Base-by-base conservation (phyloP, 2,113 vertebrate genomes). In the Myanophis thanlyinensis region DNA sequence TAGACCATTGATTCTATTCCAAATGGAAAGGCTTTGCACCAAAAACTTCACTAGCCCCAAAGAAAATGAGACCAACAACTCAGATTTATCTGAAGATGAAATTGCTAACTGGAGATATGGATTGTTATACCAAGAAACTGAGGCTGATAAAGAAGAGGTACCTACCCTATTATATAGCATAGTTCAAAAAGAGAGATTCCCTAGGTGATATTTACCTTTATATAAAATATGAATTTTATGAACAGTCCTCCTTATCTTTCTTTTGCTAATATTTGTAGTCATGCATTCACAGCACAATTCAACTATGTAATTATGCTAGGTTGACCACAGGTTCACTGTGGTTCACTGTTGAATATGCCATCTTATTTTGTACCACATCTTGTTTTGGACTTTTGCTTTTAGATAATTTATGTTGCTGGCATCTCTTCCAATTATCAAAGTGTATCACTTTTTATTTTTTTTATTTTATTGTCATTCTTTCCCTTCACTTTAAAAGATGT, bases 51-150 rank as follows among this genome's bases (percentile, higher is more conserved):
- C 97, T 97, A 97, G 96, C 95, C 98, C 97, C 94, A 98, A 97
- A 98, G 99, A 99, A 95, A 97, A 97, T 97, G 98, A 98, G 96
- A 98, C 96, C 97, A 98, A 96, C 98, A 98, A 97, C 97, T 99
- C 98, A 97, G 98, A 99, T 97, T 98, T 99, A 96, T 99, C 98
- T 96, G 99, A 99, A 99, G 99, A 99, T 96, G 98, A 99, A 97
- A 98, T 98, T 97, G 98, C 99, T 97, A 99, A 99, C 98, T 98
- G 98, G 97, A 98, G 98, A 98, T 98, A 98, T 96, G 99, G 98
- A 98, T 98, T 98, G 94, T 99, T 99, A 97, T 99, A 98, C 98
- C 98, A 98, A 97, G 98, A 98, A 96, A 97, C 98, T 98, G 98
- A 99, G 97, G 97, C 98, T 98, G 98, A 98, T 96, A 98, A 98